Base-by-base conservation (phyloP, 2,113 vertebrate species). In the Pygoscelis antarcticus region DNA sequence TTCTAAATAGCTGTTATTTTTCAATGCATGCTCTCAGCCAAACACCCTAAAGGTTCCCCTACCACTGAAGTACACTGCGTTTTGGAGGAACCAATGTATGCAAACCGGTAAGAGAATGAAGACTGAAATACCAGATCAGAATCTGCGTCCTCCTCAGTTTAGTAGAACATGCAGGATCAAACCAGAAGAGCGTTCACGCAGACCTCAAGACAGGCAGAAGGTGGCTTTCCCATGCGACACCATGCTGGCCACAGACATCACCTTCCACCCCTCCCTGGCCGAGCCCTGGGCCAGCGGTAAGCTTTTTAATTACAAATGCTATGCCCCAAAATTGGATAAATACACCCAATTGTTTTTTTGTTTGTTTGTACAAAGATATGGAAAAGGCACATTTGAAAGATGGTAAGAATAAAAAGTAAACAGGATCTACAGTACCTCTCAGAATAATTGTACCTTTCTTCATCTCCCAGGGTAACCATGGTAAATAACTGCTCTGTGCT, bases 1-100 rank as follows among this genome's bases (percentile, higher is more conserved):
- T 25, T n/a, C 64, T 54, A 2, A 6, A 16, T 2, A 51, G 69
- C 16, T 20, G 5, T 3, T 12, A 4, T 6, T n/a, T 16, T 3
- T 1, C 55, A 68, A 12, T 22, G 21, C 38, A 8, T 1, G 9
- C 19, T 16, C 32, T 22, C 42, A 69, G 44, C 57, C 66, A 23
- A 18, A 6, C 25, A 6, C 16, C 49, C 54, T 19, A 13, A 4
- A 13, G 44, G 16, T 9, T 57, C 52, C 78, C 54, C 25, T 6
- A 5, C 3, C 52, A 19, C 19, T 2, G 26, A 38, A 32, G 47
- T 0, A 4, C 27, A 8, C 30, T 3, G 3, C 2, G 4, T 7
- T 42, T 17, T 0, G 0, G 26, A 66, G 23, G 5, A 44, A 17
- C 38, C 29, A 49, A 2, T 1, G 0, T 0, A 1, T 2, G 14